phyloP scores from a whole-genome alignment of 2,113 vertebrate genomes.

The Phrynocephalus versicolor region DNA sequence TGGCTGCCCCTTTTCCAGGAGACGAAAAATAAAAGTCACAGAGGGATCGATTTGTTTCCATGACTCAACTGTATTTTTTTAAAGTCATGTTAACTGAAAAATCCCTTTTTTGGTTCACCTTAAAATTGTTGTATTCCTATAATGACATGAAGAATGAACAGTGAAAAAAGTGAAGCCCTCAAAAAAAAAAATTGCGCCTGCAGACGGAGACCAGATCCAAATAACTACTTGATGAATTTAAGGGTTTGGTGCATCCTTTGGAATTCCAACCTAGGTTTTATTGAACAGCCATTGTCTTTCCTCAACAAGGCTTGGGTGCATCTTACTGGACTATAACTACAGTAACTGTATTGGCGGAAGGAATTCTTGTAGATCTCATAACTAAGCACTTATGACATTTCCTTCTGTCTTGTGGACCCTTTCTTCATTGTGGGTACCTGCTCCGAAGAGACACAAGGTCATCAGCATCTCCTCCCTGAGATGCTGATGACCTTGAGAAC shows the following conservation, averaged over 20 bases:
- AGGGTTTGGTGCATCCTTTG: neutral
- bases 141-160: conserved; percentile 46
- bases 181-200: conserved; percentile 67
- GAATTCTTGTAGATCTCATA: too few relatives aligned
- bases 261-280: conserved; percentile 2
- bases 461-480: neutral
- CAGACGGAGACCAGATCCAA: conserved; percentile 26
- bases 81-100: conserved; percentile 47
- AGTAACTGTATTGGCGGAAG: too few relatives aligned
- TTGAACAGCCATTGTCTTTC: neutral
- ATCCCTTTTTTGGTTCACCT: conserved; percentile 57
- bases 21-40: conserved; percentile 46
- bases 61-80: conserved; percentile 56
- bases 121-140: conserved; percentile 81
- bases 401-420: neutral
- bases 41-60: conserved; percentile 66
- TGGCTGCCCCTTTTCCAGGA: conserved; percentile 53
- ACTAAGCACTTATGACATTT: too few relatives aligned
- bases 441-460: neutral
- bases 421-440: neutral
- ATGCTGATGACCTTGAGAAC: too few relatives aligned
- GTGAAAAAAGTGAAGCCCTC: conserved; percentile 46
- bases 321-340: too few relatives aligned
- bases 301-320: neutral
- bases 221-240: neutral